Percentiles rank a stretch among this genome's conserved stretches.
Evolutionary conservation across 2,797 vertebrate species (phyloP).

Genomic region (Epinephelus awoara): DNA sequence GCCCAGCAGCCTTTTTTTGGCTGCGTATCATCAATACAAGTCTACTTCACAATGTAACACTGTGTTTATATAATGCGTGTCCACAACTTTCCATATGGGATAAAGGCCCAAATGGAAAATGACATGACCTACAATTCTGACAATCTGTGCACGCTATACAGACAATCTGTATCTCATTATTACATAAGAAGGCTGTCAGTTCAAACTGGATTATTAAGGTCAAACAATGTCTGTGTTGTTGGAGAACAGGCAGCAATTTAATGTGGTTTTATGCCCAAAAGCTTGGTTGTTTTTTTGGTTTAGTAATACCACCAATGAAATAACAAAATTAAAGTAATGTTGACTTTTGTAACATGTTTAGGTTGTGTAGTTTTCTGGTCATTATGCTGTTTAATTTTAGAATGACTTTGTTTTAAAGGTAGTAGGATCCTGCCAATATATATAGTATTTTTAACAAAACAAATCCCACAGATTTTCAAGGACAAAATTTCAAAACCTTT

Average conservation of each 20-base stretch:
- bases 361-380: not conserved
- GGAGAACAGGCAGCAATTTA: not conserved
- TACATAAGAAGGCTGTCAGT: slow-evolving; percentile 1
- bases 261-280: not conserved
- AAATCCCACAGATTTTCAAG: no score
- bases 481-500: no score
- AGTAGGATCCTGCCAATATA: not conserved
- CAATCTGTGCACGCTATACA: not conserved
- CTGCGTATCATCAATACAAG: not conserved
- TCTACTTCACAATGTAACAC: not conserved
- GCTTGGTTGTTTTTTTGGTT: not conserved
- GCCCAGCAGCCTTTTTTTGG: not conserved
- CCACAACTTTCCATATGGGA: not conserved
- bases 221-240: not conserved
- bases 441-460: no score
- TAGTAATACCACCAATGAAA: no score
- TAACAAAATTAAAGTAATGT: not conserved
- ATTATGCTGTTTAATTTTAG: not conserved
- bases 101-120: slow-evolving; percentile 21
- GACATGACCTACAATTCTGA: not conserved
- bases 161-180: slow-evolving; percentile 16
- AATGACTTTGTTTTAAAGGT: not conserved
- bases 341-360: not conserved
- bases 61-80: slow-evolving; percentile 1
- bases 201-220: slow-evolving; percentile 7